Conservation (phyloP, 2,888 invertebrate genomes). For the Spilarctia lutea region DNA sequence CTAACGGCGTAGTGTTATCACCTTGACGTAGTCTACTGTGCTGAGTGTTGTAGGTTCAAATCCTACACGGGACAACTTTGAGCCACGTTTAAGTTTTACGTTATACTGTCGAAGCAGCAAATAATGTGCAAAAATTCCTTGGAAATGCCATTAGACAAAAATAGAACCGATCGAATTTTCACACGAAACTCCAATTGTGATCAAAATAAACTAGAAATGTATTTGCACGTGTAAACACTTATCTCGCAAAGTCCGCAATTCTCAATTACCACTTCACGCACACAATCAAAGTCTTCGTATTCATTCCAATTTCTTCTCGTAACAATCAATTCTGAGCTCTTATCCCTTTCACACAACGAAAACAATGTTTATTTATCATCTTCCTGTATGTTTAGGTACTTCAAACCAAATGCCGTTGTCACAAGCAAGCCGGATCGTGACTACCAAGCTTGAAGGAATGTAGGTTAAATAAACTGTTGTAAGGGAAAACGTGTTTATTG, state of each 20-base stretch:
- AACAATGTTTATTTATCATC: conserved; percentile 28
- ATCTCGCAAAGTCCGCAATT: background rate
- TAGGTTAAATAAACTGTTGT: conserved; percentile 11
- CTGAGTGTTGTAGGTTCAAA: no score
- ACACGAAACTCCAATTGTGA: background rate
- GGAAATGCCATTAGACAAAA: background rate
- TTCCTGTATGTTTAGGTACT: conserved; percentile 22
- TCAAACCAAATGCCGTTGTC: conserved; percentile 41
- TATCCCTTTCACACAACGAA: background rate
- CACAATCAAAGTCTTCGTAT: background rate
- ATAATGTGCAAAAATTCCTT: background rate
- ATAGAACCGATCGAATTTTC: background rate
- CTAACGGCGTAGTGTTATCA: no score
- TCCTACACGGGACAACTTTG: no score
- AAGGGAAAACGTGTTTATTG: conserved; percentile 18
- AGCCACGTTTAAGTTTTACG: background rate
- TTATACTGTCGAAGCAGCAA: no score
- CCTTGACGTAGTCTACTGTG: no score
- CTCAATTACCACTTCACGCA: background rate
- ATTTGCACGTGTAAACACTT: background rate
- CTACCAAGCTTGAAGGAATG: conserved; percentile 21
- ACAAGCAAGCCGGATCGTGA: conserved; percentile 27
- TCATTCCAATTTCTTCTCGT: background rate
- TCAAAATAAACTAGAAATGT: background rate
- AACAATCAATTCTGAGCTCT: background rate